These are phyloP conservation scores for Etia nguti DNA, from an alignment of 2,113 vertebrate species.

Conservation along the genomic window DNA sequence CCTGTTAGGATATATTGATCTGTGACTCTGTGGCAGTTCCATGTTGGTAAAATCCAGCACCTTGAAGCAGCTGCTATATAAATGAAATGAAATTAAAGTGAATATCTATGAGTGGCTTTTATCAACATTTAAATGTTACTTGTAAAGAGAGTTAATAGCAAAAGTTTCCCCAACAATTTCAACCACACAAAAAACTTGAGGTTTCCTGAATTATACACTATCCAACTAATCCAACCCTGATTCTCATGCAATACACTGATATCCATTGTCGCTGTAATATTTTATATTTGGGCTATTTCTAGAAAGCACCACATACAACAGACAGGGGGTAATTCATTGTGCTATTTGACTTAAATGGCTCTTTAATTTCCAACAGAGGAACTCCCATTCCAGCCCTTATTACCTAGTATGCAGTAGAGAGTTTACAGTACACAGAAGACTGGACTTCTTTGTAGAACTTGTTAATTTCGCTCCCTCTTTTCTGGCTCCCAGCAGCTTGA, in stretches of 20 bases:
- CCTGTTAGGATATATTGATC: not conserved
- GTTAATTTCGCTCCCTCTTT: not conserved
- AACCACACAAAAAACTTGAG: not conserved
- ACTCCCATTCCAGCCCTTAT: not conserved
- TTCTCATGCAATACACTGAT: not conserved
- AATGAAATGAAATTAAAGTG: not conserved
- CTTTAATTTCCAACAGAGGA: not conserved
- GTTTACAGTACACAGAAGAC: not conserved
- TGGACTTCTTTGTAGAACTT: not conserved
- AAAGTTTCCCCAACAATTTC: not conserved
- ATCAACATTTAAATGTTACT: not conserved
- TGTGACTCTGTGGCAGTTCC: not conserved
- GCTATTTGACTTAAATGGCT: not conserved
- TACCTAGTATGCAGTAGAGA: not conserved
- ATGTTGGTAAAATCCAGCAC: not conserved
- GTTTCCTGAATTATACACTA: not conserved
- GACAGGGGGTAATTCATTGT: not conserved
- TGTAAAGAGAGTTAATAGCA: not conserved
- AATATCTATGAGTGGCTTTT: not conserved
- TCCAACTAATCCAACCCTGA: not conserved
- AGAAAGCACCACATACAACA: not conserved
- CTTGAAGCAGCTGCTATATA: not conserved
- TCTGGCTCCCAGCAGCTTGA: slow-evolving; percentile 10
- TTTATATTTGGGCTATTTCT: not conserved
- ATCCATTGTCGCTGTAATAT: not conserved